A percentile compares a stretch with the other conserved stretches of the same genome.
phyloP scores from a whole-genome alignment of 2,888 invertebrate genomes.

The Eueremaeus valkanovi region DNA sequence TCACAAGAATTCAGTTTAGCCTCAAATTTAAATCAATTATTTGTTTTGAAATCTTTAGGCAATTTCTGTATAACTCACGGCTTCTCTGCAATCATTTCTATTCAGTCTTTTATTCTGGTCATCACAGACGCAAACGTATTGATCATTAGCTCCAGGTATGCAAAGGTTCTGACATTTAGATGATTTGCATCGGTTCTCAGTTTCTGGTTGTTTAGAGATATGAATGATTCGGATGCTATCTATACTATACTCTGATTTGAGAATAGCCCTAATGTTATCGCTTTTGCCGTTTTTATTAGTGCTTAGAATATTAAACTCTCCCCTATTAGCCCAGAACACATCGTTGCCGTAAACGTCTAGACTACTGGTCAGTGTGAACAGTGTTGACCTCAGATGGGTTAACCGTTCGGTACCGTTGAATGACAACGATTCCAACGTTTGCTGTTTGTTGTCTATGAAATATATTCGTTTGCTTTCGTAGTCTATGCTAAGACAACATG shows the following conservation, averaged over 20 bases:
- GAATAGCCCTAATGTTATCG: background rate
- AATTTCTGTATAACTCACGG: background rate
- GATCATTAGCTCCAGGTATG: background rate
- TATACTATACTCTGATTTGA: background rate
- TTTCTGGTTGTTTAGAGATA: background rate
- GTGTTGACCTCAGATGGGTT: background rate
- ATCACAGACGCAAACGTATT: background rate
- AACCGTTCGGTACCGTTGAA: background rate
- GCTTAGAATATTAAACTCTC: background rate
- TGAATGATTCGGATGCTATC: constrained; percentile 1
- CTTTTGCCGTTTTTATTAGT: background rate
- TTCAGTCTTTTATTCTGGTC: background rate
- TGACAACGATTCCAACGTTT: background rate
- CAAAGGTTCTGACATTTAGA: background rate
- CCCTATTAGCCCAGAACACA: background rate
- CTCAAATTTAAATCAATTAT: too few species aligned
- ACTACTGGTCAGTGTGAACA: background rate
- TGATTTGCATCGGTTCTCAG: background rate
- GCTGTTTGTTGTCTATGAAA: background rate
- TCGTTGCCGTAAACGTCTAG: background rate
- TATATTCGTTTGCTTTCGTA: background rate
- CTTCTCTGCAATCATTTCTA: background rate
- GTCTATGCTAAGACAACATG: background rate
- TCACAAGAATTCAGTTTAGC: too few species aligned
- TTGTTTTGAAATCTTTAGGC: background rate